Evolutionary conservation across 2,888 invertebrate genomes (phyloP), one percentile per base, ranked within the genome.

Genomic region (Geotrupes spiniger): DNA sequence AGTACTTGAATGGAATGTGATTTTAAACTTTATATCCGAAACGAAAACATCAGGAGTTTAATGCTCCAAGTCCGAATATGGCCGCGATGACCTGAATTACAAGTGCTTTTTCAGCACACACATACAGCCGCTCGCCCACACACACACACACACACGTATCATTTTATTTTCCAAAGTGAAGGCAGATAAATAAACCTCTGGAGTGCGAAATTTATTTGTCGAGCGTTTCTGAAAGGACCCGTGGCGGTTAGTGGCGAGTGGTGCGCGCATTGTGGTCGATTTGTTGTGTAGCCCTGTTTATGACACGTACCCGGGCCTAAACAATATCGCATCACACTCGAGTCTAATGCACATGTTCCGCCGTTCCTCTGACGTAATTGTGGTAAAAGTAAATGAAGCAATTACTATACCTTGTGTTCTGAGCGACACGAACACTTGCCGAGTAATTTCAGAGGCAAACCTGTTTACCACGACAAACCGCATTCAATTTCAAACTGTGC

Each of bases 331-430:
- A 57, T 51, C 57, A 58, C 62, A 61, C 63, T 63, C 62, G 54
- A 66, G 61, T 64, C 63, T 62, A 63, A 63, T 64, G 64, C 65
- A 65, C 64, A 63, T 61, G 64, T 63, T 64, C 60, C 52, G 52
- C 55, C 55, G 21, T 38, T 38, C 42, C 39, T 49, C 49, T 59
- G 60, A 59, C 63, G 62, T 60, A 57, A 55, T 55, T 63, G 63
- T 60, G 64, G 63, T 53, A 58, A 61, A 61, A 60, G 61, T 64
- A 65, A 65, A 67, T 66, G 65, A 66, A 67, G 65, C 64, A 66
- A 65, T 64, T 65, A 63, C 60, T 57, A 60, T 57, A 57, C 57
- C 59, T 60, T 58, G 53, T 57, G 57, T 60, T 59, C 21, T 58
- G 56, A 60, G 52, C 53, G 60, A 58, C 59, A 53, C 50, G 61